These are phyloP conservation scores for Zygaena filipendulae DNA, from an alignment of 2,888 invertebrate species.

Conservation along the genomic window DNA sequence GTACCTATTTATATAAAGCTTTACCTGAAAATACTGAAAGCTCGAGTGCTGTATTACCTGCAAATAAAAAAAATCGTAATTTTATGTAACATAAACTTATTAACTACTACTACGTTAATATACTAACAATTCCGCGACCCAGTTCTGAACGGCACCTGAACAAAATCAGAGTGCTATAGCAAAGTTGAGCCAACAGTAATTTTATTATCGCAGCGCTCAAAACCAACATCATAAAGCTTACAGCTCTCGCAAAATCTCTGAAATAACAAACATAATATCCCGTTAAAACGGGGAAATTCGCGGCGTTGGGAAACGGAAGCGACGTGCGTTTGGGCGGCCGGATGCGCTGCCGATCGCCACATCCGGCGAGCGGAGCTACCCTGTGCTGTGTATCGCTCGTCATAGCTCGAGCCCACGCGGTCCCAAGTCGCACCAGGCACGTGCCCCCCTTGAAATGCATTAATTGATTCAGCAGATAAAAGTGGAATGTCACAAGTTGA, in stretches of 20 bases:
- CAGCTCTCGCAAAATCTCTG: constrained; percentile 24
- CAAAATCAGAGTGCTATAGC: no score
- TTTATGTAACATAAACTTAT: no score
- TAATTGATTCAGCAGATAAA: constrained; percentile 55
- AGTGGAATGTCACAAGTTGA: constrained; percentile 43
- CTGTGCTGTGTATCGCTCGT: constrained; percentile 1
- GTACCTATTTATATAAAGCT: no score
- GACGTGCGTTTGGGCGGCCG: constrained; percentile 41
- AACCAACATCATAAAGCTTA: constrained; percentile 42
- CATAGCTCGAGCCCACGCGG: constrained; percentile 5
- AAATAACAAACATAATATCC: constrained; percentile 40
- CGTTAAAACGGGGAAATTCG: constrained; percentile 19
- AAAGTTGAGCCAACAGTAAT: no score
- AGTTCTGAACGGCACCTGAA: no score
- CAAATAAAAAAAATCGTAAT: no score
- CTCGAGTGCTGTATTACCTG: no score
- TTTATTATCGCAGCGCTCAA: constrained; percentile 36
- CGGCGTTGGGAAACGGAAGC: constrained; percentile 30
- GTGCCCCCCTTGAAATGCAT: constrained; percentile 24
- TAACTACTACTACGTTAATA: no score
- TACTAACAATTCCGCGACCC: no score
- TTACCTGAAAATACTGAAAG: no score
- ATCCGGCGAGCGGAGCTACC: constrained; percentile 29
- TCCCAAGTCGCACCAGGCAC: constrained; percentile 28
- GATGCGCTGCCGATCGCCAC: constrained; percentile 41